Base-by-base conservation (phyloP, 2,888 invertebrate genomes). In the Dermolepida albohirtum region DNA sequence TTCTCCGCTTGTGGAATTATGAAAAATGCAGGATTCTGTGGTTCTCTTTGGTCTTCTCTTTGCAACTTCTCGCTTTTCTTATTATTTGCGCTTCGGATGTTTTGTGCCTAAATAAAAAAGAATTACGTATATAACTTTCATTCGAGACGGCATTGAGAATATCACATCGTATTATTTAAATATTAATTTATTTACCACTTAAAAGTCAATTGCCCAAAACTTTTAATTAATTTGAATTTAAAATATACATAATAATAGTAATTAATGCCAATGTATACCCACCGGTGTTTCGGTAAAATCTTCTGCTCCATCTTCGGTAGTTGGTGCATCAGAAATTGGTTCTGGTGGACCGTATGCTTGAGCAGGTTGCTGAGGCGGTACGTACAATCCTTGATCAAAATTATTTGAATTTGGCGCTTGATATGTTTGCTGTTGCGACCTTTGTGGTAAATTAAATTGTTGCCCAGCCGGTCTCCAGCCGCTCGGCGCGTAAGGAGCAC, bases 381-480 rank as follows among this genome's bases (percentile, higher is more conserved):
- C 59, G 29, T 66, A 66, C 5, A 34, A 34, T 64, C 54, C 44
- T 52, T 65, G 65, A 17, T 43, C 16, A 11, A 11, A 8, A 70
- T 17, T 54, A 8, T 54, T 54, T 16, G 49, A 47, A 16, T 29
- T 62, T 16, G 70, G 70, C 6, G 66, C 62, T 7, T 62, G 68
- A 12, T 68, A 70, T 40, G 55, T 55, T 50, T 68, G 70, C 40
- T 64, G 70, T 68, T 75, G 76, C 49, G 78, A 78, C 62, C 77
- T 76, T 71, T 78, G 74, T 1, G 85, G 85, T 4, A 84, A 77
- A 66, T 81, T 78, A 65, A 86, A 85, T 1, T 81, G 74, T 51
- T 83, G 82, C 11, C 86, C 86, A 10, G 79, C 75, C 22, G 86
- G 86, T 68, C 76, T 81, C 83, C 84, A 86, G 34, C 84, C 85